These are phyloP conservation scores for Nymphalis c-album DNA, from an alignment of 2,888 invertebrate species.

Conservation along the genomic window DNA sequence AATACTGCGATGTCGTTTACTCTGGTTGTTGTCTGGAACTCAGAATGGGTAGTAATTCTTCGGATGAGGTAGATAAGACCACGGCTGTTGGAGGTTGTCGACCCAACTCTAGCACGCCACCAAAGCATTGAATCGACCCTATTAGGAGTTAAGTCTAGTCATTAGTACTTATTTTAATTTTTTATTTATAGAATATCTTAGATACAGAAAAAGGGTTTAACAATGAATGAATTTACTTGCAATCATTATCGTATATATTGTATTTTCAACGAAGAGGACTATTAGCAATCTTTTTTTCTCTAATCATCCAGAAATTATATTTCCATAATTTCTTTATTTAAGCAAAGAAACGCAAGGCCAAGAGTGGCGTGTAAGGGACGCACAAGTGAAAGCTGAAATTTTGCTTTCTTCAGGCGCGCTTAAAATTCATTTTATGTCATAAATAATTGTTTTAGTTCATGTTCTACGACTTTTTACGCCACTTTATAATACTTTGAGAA, in stretches of 20 bases:
- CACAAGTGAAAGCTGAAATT: no score
- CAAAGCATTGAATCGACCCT: slow-evolving; percentile 48
- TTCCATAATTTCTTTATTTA: no score
- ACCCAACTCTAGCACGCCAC: slow-evolving; percentile 66
- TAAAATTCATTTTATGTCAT: no score
- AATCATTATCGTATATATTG: no score
- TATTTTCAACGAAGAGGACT: no score
- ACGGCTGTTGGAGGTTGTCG: slow-evolving; percentile 49
- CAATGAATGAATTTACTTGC: no score
- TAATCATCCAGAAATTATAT: no score
- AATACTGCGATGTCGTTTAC: slow-evolving; percentile 59
- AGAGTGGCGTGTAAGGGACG: no score
- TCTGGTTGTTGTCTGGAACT: slow-evolving; percentile 47
- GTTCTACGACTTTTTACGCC: not conserved
- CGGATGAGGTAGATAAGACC: slow-evolving; percentile 55
- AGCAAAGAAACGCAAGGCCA: no score
- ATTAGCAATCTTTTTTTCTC: no score
- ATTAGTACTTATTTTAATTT: not conserved
- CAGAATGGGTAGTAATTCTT: slow-evolving; percentile 53
- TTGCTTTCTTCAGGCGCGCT: no score
- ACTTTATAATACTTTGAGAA: not conserved
- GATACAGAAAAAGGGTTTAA: not conserved
- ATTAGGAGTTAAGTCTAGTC: slow-evolving; percentile 25
- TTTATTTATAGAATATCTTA: not conserved
- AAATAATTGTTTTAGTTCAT: no score